Evolutionary conservation across 2,113 vertebrate species (phyloP).

Genomic region (Strigops habroptila): DNA sequence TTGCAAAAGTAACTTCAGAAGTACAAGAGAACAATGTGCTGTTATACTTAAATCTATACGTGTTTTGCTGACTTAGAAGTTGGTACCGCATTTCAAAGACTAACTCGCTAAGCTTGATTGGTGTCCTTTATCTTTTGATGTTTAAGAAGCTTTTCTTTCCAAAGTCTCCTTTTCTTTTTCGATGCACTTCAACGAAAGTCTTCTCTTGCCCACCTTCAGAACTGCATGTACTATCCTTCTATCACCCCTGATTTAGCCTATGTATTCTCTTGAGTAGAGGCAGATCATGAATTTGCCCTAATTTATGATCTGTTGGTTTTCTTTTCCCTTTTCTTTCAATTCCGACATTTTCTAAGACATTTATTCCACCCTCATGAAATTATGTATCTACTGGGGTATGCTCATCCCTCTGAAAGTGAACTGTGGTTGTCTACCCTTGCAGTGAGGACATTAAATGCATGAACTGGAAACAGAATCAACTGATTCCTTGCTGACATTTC

Average conservation of each 20-base stretch:
- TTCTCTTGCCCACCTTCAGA: neutral
- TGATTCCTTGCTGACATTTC: neutral
- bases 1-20: neutral
- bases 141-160: neutral
- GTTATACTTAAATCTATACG: neutral
- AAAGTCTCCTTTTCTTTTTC: constrained; percentile 5
- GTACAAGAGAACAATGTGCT: neutral
- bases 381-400: neutral
- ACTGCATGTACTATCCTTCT: neutral
- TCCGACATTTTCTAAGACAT: neutral
- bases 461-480: neutral
- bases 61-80: constrained; percentile 47
- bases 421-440: neutral
- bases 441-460: neutral
- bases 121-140: constrained; percentile 26
- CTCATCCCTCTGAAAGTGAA: neutral
- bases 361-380: neutral
- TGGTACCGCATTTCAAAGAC: constrained; percentile 25
- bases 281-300: neutral
- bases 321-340: neutral
- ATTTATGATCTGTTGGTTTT: neutral
- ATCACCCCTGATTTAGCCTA: neutral
- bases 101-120: neutral
- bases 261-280: neutral
- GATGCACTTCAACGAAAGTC: neutral